Conservation (phyloP, 2,113 vertebrate genomes). For the Tursiops truncatus region DNA sequence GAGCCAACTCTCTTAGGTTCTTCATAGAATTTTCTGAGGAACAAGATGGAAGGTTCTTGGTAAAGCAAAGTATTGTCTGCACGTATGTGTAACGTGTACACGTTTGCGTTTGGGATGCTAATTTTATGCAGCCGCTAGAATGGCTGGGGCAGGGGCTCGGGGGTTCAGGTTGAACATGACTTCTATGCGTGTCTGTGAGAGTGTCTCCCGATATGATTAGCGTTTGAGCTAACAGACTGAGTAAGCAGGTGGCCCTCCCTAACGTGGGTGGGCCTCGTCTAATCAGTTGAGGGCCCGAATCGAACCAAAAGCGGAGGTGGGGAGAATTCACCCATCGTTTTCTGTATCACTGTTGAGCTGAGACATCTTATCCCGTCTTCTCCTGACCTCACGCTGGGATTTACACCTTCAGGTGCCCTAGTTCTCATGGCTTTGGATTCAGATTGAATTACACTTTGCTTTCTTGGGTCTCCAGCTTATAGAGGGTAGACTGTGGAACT, state of each 20-base stretch:
- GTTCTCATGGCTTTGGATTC: neutral
- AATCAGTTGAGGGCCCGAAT: neutral
- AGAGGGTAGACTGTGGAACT: neutral
- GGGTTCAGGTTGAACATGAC: neutral
- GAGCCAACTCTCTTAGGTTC: neutral
- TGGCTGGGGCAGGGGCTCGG: neutral
- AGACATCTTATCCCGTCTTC: neutral
- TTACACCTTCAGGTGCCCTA: too few species aligned
- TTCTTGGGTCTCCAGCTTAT: neutral
- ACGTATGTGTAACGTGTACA: too few species aligned
- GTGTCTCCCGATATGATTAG: neutral
- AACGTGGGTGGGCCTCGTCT: neutral
- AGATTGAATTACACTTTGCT: neutral
- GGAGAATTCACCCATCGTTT: too few species aligned
- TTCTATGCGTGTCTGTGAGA: neutral
- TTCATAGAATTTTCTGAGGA: neutral
- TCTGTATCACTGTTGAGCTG: neutral
- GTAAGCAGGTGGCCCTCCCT: neutral
- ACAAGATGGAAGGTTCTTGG: neutral
- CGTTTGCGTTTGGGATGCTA: rapidly evolving
- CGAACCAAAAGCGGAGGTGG: neutral
- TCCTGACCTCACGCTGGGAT: neutral
- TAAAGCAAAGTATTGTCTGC: neutral
- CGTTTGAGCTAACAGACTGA: neutral
- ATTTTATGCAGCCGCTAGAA: neutral